Evolutionary conservation across 2,113 vertebrate genomes (phyloP), one percentile per base, ranked within the genome.

Genomic region (Sinocyclocheilus anophthalmus): DNA sequence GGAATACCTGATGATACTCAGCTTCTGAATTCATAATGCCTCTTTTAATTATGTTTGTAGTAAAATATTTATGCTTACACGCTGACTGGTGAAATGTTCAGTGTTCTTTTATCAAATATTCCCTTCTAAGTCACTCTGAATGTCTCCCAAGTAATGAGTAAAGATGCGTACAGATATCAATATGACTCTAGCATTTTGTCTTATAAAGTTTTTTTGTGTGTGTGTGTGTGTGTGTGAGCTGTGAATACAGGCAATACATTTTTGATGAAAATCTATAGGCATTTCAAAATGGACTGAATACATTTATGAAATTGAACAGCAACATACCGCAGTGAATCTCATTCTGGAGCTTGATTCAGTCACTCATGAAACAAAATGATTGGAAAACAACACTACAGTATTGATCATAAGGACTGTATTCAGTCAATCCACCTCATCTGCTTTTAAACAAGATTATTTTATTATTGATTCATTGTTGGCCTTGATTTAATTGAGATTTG

Each of bases 201-300:
- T 57, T n/a, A 12, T 73, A 20, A 73, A 78, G 53, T 12, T 57
- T 0, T 33, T 55, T 53, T 77, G 48, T 85, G 45, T 78, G 81
- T 70, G 48, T 78, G 63, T 45, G 30, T 22, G 30, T 26, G 78
- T 63, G 70, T 48, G 37, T 88, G 78, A 33, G 3, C 30, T 26
- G 39, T 67, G 53, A 55, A 55, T 55, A 55, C 30, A 81, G 48
- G 85, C 70, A 65, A 45, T 73, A 57, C 61, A 80, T 84, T 83
- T 57, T 55, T n/a, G 18, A 84, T 80, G 24, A 80, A 80, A 88
- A 86, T 86, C 84, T 73, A 88, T 88, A 37, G 48, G 67, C 80
- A 79, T 57, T 69, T 84, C 77, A 42, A 61, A 22, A 63, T 86
- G 6, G 8, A 76, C 83, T 86, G 65, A 88, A 86, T 83, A 76